Conservation (phyloP, 2,113 vertebrate genomes). For the Origma solitaria region DNA sequence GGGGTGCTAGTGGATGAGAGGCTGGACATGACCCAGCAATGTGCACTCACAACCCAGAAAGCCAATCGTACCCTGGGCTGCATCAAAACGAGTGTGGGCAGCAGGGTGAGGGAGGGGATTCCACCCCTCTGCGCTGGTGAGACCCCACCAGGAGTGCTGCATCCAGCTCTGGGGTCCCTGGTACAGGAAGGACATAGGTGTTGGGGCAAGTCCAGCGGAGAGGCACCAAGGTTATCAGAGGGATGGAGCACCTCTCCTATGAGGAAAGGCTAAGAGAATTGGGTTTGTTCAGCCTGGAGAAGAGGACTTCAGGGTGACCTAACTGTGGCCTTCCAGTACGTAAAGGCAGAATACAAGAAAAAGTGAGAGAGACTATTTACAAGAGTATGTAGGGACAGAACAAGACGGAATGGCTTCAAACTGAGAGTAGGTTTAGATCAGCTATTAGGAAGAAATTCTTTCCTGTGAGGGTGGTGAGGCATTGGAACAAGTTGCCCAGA, state of each 20-base stretch:
- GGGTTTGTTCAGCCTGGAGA: background rate
- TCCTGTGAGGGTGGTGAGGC: background rate
- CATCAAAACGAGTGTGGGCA: fast-evolving
- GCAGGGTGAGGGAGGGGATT: background rate
- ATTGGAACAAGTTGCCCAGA: background rate
- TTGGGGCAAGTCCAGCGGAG: background rate
- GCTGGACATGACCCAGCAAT: background rate
- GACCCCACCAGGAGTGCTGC: background rate
- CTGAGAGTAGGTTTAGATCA: background rate
- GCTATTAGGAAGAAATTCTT: background rate
- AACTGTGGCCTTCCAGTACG: background rate
- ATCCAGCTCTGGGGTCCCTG: background rate
- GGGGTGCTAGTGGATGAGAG: background rate
- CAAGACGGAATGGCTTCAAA: background rate
- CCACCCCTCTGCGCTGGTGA: background rate
- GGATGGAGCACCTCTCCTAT: background rate
- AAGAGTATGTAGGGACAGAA: background rate
- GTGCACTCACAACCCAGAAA: too few relatives aligned
- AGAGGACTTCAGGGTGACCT: background rate
- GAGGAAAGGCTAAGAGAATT: background rate
- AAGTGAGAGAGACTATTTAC: too few relatives aligned
- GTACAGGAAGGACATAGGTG: background rate
- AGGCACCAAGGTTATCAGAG: background rate
- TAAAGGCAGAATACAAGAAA: background rate
- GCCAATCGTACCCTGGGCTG: background rate